These are phyloP conservation scores for Melieria omissa DNA, from an alignment of 2,888 invertebrate species.

Conservation along the genomic window DNA sequence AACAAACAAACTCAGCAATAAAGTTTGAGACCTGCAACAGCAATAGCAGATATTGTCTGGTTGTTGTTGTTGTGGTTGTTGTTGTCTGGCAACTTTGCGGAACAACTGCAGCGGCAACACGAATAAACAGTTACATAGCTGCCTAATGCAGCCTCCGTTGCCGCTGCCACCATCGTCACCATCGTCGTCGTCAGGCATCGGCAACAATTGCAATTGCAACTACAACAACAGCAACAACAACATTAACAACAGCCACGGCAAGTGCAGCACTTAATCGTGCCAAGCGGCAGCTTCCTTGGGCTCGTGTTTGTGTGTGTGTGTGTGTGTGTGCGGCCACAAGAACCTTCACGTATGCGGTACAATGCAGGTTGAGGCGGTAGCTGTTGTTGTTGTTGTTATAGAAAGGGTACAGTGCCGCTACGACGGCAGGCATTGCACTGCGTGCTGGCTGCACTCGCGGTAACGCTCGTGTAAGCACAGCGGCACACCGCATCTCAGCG, in stretches of 20 bases:
- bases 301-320: background rate
- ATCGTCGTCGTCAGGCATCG: too few relatives aligned
- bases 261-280: background rate
- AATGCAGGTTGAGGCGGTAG: background rate
- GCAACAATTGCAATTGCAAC: background rate
- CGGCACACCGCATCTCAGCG: background rate
- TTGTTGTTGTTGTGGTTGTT: too few relatives aligned
- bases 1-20: constrained; percentile 11
- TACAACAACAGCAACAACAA: background rate
- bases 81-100: background rate
- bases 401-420: background rate
- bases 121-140: constrained; percentile 42
- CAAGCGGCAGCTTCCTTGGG: background rate
- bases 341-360: background rate
- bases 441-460: background rate
- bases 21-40: constrained; percentile 3
- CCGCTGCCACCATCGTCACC: background rate
- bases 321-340: background rate
- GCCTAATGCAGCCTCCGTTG: constrained; percentile 40
- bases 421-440: too few relatives aligned
- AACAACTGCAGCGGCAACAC: constrained; percentile 21
- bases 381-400: background rate
- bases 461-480: constrained; percentile 10
- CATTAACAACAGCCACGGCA: background rate
- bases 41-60: background rate